phyloP scores from a whole-genome alignment of 2,888 invertebrate species.

The Pseudoips prasinana region DNA sequence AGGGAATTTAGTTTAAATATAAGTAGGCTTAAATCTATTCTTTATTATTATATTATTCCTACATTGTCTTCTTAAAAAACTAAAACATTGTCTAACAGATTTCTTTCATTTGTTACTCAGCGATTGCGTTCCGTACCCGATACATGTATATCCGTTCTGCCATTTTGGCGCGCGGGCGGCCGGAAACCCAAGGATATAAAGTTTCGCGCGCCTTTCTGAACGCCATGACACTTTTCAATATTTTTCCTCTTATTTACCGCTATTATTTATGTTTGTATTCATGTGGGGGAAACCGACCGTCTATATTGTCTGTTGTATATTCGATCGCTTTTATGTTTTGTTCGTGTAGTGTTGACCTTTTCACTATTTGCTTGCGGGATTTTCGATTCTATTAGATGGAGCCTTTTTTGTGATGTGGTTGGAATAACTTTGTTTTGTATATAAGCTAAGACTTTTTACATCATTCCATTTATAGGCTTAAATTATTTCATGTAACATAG shows the following conservation, averaged over 20 bases:
- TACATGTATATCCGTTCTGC: constrained; percentile 75
- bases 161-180: constrained; percentile 73
- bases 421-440: no score
- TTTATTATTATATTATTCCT: no score
- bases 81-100: constrained; percentile 47
- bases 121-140: constrained; percentile 53
- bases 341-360: constrained; percentile 26
- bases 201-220: constrained; percentile 74
- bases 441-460: no score
- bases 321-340: constrained; percentile 41
- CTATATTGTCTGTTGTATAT: constrained; percentile 53
- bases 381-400: not conserved
- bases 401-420: not conserved
- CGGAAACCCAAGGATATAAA: constrained; percentile 79
- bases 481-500: no score
- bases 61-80: no score
- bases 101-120: constrained; percentile 41
- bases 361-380: constrained; percentile 17
- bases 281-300: constrained; percentile 57
- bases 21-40: no score
- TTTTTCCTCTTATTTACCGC: constrained; percentile 80
- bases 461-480: no score
- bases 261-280: constrained; percentile 77
- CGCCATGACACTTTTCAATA: constrained; percentile 80
- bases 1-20: no score